Evolutionary conservation across 2,113 vertebrate species (phyloP).

Genomic region (Agelaius tricolor): DNA sequence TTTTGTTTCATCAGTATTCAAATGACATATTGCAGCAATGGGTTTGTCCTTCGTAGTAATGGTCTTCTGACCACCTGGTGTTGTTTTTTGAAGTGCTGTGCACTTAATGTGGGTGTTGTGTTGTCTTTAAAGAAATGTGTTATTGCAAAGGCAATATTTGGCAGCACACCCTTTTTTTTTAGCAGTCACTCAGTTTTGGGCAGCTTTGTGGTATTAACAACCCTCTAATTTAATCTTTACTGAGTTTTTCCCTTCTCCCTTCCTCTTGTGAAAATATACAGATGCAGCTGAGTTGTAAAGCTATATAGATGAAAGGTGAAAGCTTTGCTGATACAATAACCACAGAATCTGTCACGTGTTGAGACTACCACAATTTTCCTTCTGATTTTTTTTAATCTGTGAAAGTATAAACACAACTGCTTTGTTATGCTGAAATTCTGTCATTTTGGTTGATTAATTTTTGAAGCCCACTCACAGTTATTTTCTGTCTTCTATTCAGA

Average conservation of each 20-base stretch:
- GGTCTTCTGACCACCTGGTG: not conserved
- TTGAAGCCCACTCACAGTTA: not conserved
- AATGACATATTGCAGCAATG: not conserved
- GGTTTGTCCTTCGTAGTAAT: not conserved
- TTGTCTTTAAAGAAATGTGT: not conserved
- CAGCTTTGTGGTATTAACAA: constrained; percentile 3
- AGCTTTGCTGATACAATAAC: not conserved
- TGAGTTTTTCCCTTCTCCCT: not conserved
- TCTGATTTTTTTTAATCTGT: not conserved
- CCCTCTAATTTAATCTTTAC: not conserved
- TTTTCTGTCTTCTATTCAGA: not conserved
- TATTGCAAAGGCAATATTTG: not conserved
- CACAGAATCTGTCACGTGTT: not conserved
- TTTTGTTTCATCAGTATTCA: not conserved
- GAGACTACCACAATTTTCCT: not conserved
- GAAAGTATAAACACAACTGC: not conserved
- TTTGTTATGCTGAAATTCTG: not conserved
- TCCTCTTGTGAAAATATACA: constrained; percentile 1
- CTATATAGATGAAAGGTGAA: not conserved
- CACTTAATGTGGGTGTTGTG: fast-evolving
- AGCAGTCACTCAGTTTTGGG: not conserved
- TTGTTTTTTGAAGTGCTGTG: not conserved
- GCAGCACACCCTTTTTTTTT: not conserved
- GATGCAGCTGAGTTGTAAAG: not conserved
- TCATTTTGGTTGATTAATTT: not conserved